A percentile compares a stretch with the other conserved stretches of the same genome.
Conservation (phyloP, 2,113 vertebrate genomes). For the Corydoras sp. region DNA sequence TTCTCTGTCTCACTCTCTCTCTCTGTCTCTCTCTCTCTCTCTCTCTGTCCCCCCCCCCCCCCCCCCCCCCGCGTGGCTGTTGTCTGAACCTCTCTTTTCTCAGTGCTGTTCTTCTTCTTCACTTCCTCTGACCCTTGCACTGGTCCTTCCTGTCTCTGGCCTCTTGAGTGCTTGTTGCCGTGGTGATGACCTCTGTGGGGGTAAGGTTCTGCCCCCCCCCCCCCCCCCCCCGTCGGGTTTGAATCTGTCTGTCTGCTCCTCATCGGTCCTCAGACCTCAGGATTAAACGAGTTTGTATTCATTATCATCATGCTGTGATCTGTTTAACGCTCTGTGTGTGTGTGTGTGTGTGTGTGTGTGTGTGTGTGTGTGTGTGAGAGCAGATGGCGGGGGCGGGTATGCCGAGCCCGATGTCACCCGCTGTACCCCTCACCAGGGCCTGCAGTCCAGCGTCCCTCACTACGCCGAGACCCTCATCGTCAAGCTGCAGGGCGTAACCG, state of each 20-base stretch:
- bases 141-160: conserved; percentile 54
- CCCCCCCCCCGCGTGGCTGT: too few relatives aligned
- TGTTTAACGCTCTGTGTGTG: too few relatives aligned
- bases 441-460: conserved; percentile 73
- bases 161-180: conserved; percentile 58
- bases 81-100: conserved; percentile 16
- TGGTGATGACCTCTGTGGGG: conserved; percentile 49
- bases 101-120: conserved; percentile 26
- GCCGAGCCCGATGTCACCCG: conserved; percentile 76
- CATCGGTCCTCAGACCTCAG: too few relatives aligned
- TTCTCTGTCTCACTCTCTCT: neutral
- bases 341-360: neutral
- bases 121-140: conserved; percentile 47
- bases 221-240: too few relatives aligned
- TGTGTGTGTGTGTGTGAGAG: neutral
- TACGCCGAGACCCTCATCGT: conserved; percentile 79
- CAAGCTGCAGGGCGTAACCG: conserved; percentile 75
- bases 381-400: conserved; percentile 75
- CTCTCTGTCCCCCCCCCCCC: too few relatives aligned
- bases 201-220: conserved; percentile 49
- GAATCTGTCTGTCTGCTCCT: neutral
- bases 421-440: conserved; percentile 76
- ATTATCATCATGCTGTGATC: too few relatives aligned
- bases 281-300: too few relatives aligned
- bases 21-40: too few relatives aligned